A percentile compares a stretch with the other conserved stretches of the same genome.
These are phyloP conservation scores for Berghia stephanieae DNA, from an alignment of 1,140 invertebrate species.

Conservation along the genomic window DNA sequence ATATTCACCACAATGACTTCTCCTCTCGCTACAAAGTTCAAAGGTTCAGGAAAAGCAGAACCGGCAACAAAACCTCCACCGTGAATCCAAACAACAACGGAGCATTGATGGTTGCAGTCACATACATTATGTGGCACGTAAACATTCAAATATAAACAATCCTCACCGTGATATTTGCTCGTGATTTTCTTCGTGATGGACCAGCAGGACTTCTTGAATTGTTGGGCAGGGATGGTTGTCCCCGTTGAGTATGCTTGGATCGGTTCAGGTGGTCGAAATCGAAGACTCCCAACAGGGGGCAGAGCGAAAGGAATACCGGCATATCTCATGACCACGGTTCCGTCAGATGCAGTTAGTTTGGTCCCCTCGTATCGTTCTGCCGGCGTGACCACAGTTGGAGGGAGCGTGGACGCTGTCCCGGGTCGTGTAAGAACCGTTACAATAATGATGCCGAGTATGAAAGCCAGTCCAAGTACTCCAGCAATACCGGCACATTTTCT, in stretches of 20 bases:
- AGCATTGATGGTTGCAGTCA: neutral
- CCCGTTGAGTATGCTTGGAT: neutral
- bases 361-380: neutral
- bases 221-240: too few relatives aligned
- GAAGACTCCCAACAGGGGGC: constrained; percentile 13
- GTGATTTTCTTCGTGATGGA: neutral
- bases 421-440: too few relatives aligned
- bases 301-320: constrained; percentile 21
- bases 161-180: constrained; percentile 23
- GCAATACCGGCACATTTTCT: too few relatives aligned
- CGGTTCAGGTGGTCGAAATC: constrained; percentile 14
- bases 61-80: constrained; percentile 38
- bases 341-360: neutral
- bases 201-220: constrained; percentile 15
- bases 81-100: constrained; percentile 43
- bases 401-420: too few relatives aligned
- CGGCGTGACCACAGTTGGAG: constrained; percentile 9
- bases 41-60: constrained; percentile 23
- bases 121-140: constrained; percentile 22
- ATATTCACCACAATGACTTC: constrained; percentile 37
- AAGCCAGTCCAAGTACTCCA: too few relatives aligned
- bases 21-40: constrained; percentile 10
- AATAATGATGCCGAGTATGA: too few relatives aligned
- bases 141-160: constrained; percentile 41
- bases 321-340: neutral